Percentiles rank a stretch among this genome's conserved stretches.
Evolutionary conservation across 2,113 vertebrate genomes (phyloP).

Genomic region (Catharus fuscescens): DNA sequence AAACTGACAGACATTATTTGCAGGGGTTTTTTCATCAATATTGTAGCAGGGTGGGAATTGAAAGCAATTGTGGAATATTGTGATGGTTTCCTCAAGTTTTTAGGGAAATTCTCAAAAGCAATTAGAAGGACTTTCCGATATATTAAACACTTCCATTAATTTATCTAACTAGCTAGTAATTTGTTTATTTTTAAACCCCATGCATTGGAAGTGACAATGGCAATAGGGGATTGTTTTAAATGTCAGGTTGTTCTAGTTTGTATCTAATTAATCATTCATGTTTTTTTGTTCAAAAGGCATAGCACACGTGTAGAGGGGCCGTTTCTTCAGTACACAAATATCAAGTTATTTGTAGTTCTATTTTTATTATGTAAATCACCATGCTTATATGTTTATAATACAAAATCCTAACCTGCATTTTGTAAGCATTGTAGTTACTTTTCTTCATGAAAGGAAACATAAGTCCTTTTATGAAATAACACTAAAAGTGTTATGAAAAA

Average conservation of each 20-base stretch:
- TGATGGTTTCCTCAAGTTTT: neutral
- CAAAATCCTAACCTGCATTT: neutral
- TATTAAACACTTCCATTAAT: conserved; percentile 6
- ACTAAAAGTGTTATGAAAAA: neutral
- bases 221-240: conserved; percentile 14
- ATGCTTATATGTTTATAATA: neutral
- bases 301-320: neutral
- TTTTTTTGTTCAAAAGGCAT: conserved; percentile 4
- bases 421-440: neutral
- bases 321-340: neutral
- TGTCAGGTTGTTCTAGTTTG: neutral
- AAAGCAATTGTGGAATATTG: neutral
- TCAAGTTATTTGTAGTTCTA: neutral
- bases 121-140: neutral
- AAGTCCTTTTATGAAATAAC: neutral
- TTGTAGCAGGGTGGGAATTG: neutral
- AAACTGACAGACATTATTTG: neutral
- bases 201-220: neutral
- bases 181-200: conserved; percentile 28
- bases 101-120: neutral
- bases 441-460: neutral
- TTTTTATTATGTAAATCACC: neutral
- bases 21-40: neutral
- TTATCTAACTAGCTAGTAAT: conserved; percentile 8
- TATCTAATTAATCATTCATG: neutral